Evolutionary conservation across 2,113 vertebrate genomes (phyloP), one percentile per base, ranked within the genome.

Genomic region (Phrynosoma blainvillii): DNA sequence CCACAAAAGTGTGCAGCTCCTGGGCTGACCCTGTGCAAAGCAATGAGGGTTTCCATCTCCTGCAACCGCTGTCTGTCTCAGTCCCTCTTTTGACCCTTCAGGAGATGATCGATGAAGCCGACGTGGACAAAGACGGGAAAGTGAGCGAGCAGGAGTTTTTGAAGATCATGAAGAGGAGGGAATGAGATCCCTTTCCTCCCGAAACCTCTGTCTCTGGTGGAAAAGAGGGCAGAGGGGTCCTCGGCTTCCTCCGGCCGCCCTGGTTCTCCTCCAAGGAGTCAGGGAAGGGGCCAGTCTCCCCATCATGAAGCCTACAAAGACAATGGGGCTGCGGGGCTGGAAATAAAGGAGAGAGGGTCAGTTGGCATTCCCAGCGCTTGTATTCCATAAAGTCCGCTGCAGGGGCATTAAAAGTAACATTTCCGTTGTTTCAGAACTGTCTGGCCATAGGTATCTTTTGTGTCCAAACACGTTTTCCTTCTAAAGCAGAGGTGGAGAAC

Each of bases 91-190:
- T 36, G 62, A 25, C 12, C 71, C 30, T 27, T 10, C 81, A 88
- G 87, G 87, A 88, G 36, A 88, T 88, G 87, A 88, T 88, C 2
- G 21, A 14, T 1, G 87, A 77, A 56, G 87, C 87, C 2, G 87
- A 88, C 36, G 1, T 70, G 9, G 74, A 88, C 4, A 73, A 81
- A 18, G 81, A 88, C 1, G 87, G 87, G 42, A 59, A 56, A 27
- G 87, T 88, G 42, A 84, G 20, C 12, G 87, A 88, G n/a, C 87
- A 88, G 73, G 87, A 88, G 9, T 88, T 88, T 4, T 20, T 88
- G 59, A 84, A 13, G 32, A 83, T 88, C 74, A 68, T 88, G 59
- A 88, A 56, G 87, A 83, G 47, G 16, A 40, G 32, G 2, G 75
- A 27, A 23, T 40, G 40, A 68, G 1, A 13, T 5, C 77, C 40